A percentile compares a stretch with the other conserved stretches of the same genome.
Conservation (phyloP, 92 coral and sea anemone genomes). For the Porites cylindrica region DNA sequence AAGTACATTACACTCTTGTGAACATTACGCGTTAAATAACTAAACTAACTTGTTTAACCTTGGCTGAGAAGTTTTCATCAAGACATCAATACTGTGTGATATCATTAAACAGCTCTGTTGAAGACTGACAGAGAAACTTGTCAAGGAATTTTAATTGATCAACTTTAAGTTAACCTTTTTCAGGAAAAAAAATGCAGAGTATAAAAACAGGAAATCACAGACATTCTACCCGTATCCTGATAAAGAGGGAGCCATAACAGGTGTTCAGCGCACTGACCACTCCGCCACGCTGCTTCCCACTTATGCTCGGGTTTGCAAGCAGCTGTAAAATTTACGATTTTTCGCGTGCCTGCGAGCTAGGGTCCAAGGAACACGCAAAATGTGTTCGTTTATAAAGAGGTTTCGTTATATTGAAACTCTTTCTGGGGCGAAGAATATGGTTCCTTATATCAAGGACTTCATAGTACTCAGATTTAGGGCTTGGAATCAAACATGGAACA, state of each 20-base stretch:
- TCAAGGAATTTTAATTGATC: slow-evolving; percentile 37
- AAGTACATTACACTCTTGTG: background rate
- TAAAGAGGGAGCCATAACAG: too few relatives aligned
- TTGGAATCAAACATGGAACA: too few relatives aligned
- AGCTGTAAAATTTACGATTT: too few relatives aligned
- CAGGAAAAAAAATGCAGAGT: background rate
- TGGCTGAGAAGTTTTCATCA: slow-evolving; percentile 85
- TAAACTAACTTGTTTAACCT: slow-evolving; percentile 49
- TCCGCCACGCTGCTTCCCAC: too few relatives aligned
- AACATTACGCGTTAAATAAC: background rate
- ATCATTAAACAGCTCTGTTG: slow-evolving; percentile 93
- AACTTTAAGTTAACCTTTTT: background rate
- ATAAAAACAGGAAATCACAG: background rate
- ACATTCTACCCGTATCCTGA: background rate
- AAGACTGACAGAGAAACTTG: slow-evolving; percentile 59
- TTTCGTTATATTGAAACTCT: background rate
- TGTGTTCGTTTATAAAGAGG: too few relatives aligned
- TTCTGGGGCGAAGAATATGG: background rate
- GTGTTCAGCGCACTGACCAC: too few relatives aligned
- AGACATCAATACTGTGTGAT: slow-evolving; percentile 84
- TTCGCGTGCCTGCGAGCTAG: too few relatives aligned
- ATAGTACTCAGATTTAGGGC: too few relatives aligned
- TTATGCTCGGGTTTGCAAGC: too few relatives aligned
- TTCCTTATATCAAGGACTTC: too few relatives aligned
- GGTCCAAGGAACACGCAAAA: too few relatives aligned